A percentile compares a stretch with the other conserved stretches of the same genome.
Evolutionary conservation across 2,797 vertebrate species (phyloP).

Genomic region (Pagetopsis macropterus): DNA sequence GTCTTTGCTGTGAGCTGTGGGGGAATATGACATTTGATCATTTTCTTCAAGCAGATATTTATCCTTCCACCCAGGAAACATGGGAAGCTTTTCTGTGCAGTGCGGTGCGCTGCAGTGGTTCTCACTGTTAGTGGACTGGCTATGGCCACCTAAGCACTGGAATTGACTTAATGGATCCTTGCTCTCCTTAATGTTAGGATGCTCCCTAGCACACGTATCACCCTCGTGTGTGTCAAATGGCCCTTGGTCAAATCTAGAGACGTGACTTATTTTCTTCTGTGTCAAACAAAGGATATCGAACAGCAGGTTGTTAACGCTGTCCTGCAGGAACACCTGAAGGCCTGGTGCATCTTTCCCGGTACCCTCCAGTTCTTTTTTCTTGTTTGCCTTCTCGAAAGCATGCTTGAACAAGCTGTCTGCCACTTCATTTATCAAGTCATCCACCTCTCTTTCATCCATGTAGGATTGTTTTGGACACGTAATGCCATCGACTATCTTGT

Average conservation of each 20-base stretch:
- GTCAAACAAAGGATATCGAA: slow-evolving; percentile 90
- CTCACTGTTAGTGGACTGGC: slow-evolving; percentile 61
- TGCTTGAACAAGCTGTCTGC: slow-evolving; percentile 90
- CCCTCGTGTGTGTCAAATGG: slow-evolving; percentile 72
- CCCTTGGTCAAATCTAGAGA: slow-evolving; percentile 79
- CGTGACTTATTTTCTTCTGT: slow-evolving; percentile 89
- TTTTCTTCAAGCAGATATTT: slow-evolving; percentile 65
- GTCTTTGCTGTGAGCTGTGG: slow-evolving; percentile 67
- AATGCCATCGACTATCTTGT: slow-evolving; percentile 87
- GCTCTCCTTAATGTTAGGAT: slow-evolving; percentile 61
- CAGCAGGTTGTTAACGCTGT: slow-evolving; percentile 88
- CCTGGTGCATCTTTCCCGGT: slow-evolving; percentile 74
- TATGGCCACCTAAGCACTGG: slow-evolving; percentile 62
- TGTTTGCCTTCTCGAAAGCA: slow-evolving; percentile 88
- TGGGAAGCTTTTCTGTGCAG: slow-evolving; percentile 64
- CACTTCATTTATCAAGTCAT: slow-evolving; percentile 90
- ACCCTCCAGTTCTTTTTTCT: slow-evolving; percentile 80
- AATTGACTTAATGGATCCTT: slow-evolving; percentile 66
- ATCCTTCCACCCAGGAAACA: slow-evolving; percentile 60
- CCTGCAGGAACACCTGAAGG: slow-evolving; percentile 84
- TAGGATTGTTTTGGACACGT: slow-evolving; percentile 82
- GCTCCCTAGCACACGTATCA: slow-evolving; percentile 58
- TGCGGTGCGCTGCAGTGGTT: slow-evolving; percentile 51
- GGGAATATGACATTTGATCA: slow-evolving; percentile 48
- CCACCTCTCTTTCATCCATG: slow-evolving; percentile 81